phyloP scores from a whole-genome alignment of 2,888 invertebrate genomes.

The Agrilus biguttatus region DNA sequence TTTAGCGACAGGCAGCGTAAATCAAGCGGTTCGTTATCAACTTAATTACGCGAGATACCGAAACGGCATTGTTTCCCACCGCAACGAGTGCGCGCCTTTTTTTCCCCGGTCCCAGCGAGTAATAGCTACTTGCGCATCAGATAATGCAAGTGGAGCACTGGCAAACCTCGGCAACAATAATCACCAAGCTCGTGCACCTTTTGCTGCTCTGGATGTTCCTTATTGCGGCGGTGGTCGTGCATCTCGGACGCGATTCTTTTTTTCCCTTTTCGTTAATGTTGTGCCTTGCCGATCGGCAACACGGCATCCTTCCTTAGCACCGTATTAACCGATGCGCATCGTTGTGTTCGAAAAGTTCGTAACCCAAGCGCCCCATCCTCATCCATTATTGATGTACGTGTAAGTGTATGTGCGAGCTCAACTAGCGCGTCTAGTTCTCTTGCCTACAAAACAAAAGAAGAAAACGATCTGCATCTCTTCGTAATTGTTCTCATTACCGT shows the following conservation, averaged over 20 bases:
- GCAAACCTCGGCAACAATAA: conserved; percentile 13
- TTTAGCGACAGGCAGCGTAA: conserved; percentile 13
- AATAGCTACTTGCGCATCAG: conserved; percentile 12
- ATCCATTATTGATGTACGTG: too few species aligned
- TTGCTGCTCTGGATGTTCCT: conserved; percentile 5
- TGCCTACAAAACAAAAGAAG: too few species aligned
- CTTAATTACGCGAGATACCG: conserved; percentile 14
- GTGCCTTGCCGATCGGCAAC: too few species aligned
- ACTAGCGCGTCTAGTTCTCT: too few species aligned
- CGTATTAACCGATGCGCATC: too few species aligned
- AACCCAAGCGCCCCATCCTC: too few species aligned
- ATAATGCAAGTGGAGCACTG: conserved; percentile 10
- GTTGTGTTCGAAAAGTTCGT: too few species aligned
- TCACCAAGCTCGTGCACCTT: conserved; percentile 13
- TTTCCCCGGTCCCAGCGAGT: conserved; percentile 6
- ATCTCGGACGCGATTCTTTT: conserved; percentile 9
- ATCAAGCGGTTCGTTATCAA: conserved; percentile 14
- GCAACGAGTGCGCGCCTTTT: conserved; percentile 3
- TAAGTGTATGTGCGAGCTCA: too few species aligned
- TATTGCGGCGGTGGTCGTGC: conserved; percentile 10
- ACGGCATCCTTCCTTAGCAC: too few species aligned
- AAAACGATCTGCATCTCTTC: too few species aligned
- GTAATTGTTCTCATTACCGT: too few species aligned
- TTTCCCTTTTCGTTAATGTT: not conserved
- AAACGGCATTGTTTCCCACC: conserved; percentile 13